Percentiles rank a stretch among this genome's conserved stretches.
phyloP scores from a whole-genome alignment of 1,140 invertebrate genomes.

The Euwallacea similis region DNA sequence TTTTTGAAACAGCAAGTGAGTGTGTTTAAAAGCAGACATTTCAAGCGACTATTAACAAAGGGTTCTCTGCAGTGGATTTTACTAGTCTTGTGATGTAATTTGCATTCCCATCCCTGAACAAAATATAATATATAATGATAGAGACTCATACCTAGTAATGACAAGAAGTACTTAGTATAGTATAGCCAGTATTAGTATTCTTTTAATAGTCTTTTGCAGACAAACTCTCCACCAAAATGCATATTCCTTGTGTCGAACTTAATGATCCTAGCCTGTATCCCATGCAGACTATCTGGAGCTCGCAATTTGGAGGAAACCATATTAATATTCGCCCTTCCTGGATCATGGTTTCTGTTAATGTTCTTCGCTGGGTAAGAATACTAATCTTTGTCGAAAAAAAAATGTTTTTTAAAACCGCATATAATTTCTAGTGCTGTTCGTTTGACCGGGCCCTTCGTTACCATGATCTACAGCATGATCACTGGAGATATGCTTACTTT shows the following conservation, averaged over 20 bases:
- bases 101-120: no score
- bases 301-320: slow-evolving; percentile 87
- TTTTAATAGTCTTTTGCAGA: slow-evolving; percentile 60
- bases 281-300: slow-evolving; percentile 75
- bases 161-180: no score
- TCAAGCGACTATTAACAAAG: no score
- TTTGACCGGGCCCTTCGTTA: slow-evolving; percentile 94
- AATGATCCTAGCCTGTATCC: slow-evolving; percentile 89
- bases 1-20: slow-evolving; percentile 92
- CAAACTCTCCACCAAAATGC: slow-evolving; percentile 89
- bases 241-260: slow-evolving; percentile 93
- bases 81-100: no score
- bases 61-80: no score
- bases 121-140: no score
- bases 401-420: slow-evolving; percentile 2
- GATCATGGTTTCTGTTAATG: slow-evolving; percentile 96
- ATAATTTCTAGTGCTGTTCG: slow-evolving; percentile 74
- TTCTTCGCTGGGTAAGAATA: slow-evolving; percentile 92
- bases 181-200: neutral
- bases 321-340: slow-evolving; percentile 87
- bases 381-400: slow-evolving; percentile 14
- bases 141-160: no score
- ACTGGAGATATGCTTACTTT: slow-evolving; percentile 97
- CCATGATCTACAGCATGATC: slow-evolving; percentile 99
- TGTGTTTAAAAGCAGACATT: neutral